Percentiles rank a stretch among this genome's conserved stretches.
Evolutionary conservation across 2,888 invertebrate genomes (phyloP).

Genomic region (Phytoseiulus persimilis): DNA sequence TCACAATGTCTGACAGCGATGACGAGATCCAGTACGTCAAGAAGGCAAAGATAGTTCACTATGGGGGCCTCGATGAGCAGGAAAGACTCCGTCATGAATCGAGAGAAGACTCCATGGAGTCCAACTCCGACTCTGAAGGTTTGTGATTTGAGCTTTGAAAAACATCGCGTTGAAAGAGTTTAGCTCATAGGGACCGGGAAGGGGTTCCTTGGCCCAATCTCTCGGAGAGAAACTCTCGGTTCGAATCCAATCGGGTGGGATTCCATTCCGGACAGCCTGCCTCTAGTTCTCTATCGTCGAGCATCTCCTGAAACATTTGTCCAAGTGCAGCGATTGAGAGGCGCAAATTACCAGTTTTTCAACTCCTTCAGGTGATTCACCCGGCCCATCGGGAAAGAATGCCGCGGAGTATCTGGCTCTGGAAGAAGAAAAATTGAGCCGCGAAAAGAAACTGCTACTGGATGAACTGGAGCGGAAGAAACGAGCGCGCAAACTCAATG

Average conservation of each 20-base stretch:
- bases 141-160: background rate
- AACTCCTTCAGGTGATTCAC: background rate
- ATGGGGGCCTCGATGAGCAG: constrained; percentile 76
- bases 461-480: constrained; percentile 92
- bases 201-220: no score
- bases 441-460: constrained; percentile 77
- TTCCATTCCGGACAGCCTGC: background rate
- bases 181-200: no score
- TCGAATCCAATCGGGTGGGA: no score
- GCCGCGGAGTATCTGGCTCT: constrained; percentile 69
- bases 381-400: background rate
- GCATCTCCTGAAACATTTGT: constrained; percentile 44
- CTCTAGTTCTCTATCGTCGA: constrained; percentile 48
- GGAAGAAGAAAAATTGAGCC: constrained; percentile 68
- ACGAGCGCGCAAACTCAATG: constrained; percentile 75
- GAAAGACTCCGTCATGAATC: constrained; percentile 65
- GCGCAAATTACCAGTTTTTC: background rate
- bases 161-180: no score
- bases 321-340: no score
- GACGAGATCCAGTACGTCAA: constrained; percentile 63
- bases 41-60: constrained; percentile 68
- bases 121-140: constrained; percentile 39
- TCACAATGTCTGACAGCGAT: constrained; percentile 61
- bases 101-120: constrained; percentile 48
- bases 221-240: no score